Base-by-base conservation (phyloP, 2,113 vertebrate genomes). In the Semicossyphus pulcher region DNA sequence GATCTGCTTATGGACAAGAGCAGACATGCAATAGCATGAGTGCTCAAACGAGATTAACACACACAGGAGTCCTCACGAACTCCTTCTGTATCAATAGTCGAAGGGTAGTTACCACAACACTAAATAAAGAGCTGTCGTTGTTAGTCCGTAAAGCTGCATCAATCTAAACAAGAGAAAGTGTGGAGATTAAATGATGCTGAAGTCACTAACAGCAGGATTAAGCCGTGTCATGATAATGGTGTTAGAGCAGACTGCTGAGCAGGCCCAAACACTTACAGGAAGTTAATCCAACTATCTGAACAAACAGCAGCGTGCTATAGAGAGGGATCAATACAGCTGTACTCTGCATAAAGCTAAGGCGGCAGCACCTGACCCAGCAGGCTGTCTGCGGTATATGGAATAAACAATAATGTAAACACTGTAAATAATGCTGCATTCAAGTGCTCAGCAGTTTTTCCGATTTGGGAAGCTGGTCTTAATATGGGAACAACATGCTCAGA, bases 231-330 rank as follows among this genome's bases (percentile, higher is more conserved):
- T 21, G 61, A 54, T 63, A 39, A 72, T 14, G 44, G 60, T 44
- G 70, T 68, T 44, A 61, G 39, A 59, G 56, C 21, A 64, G 53
- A 67, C 61, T 20, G 68, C 74, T 70, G 77, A 85, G 47, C 60
- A 41, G 36, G 49, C 37, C 60, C 32, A 74, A 80, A 69, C 61
- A 48, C 39, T 66, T 11, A 20, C 48, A 62, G 64, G 74, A 84
- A 23, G 64, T 70, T 70, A 71, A 85, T 76, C 64, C 68, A 41
- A 79, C 81, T 52, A 86, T 81, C 42, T 68, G 73, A 64, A 78
- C 65, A 76, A 76, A 54, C 74, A 66, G 72, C 77, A 73, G 48
- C 44, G 74, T 9, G 51, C 52, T 39, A 60, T 12, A 49, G 44
- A 39, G 15, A 59, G 18, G 26, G 68, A 83, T 91, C 78, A 32